phyloP scores from a whole-genome alignment of 2,888 invertebrate species.

The Diaperis boleti region DNA sequence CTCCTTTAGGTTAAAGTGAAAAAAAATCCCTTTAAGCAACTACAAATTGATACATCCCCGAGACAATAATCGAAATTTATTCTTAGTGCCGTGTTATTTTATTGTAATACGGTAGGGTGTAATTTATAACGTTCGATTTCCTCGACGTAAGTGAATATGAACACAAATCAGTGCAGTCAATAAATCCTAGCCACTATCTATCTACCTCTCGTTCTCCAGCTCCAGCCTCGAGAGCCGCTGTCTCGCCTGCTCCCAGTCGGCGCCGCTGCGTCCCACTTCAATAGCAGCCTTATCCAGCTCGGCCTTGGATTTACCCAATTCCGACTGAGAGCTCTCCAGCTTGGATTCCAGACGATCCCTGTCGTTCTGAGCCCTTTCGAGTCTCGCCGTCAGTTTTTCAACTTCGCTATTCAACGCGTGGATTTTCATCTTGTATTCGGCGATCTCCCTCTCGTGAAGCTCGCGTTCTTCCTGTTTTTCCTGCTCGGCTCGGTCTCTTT shows the following conservation, averaged over 20 bases:
- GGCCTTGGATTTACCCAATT: constrained; percentile 93
- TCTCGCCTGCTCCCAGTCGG: constrained; percentile 89
- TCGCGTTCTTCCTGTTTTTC: constrained; percentile 97
- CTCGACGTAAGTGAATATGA: too few species aligned
- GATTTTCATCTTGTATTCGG: constrained; percentile 95
- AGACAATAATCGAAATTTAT: too few species aligned
- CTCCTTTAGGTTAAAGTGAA: too few species aligned
- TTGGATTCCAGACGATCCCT: constrained; percentile 92
- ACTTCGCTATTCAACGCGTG: constrained; percentile 93
- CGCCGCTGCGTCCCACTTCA: constrained; percentile 89
- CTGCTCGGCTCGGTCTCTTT: constrained; percentile 94
- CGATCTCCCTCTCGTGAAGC: constrained; percentile 90
- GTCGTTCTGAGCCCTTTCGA: constrained; percentile 90
- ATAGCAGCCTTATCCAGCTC: constrained; percentile 92
- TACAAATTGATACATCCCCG: too few species aligned
- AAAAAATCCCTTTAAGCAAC: too few species aligned
- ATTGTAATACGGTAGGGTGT: too few species aligned
- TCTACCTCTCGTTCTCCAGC: constrained; percentile 92
- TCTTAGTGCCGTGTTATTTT: too few species aligned
- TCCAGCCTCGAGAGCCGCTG: constrained; percentile 87
- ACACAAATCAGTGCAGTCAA: too few species aligned
- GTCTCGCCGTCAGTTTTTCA: constrained; percentile 86
- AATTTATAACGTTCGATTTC: too few species aligned
- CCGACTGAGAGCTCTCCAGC: constrained; percentile 92
- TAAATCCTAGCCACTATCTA: too few species aligned